A percentile compares a stretch with the other conserved stretches of the same genome.
Evolutionary conservation across 2,888 invertebrate genomes (phyloP).

Genomic region (Brachycybe producta): DNA sequence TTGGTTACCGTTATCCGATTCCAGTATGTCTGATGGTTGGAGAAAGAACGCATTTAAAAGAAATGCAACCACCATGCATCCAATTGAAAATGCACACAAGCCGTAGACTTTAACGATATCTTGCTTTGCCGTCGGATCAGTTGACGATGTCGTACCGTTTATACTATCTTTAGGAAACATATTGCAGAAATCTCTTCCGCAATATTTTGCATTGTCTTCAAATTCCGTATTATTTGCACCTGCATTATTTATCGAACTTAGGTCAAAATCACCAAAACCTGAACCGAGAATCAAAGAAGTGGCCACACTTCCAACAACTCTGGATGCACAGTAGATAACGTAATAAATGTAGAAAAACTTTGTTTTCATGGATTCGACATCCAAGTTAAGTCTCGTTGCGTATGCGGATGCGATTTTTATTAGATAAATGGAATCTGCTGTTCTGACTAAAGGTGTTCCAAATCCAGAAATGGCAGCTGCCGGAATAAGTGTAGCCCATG

Average conservation of each 20-base stretch:
- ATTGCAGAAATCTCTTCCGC: slow-evolving; percentile 9
- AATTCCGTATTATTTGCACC: neutral
- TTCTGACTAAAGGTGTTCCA: no score
- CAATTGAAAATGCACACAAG: slow-evolving; percentile 13
- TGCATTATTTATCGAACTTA: neutral
- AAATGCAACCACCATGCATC: neutral
- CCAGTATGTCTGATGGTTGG: neutral
- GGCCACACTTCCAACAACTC: slow-evolving; percentile 89
- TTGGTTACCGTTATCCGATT: neutral
- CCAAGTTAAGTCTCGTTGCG: no score
- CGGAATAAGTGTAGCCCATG: no score
- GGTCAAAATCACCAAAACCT: slow-evolving; percentile 7
- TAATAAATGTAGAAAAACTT: slow-evolving; percentile 98
- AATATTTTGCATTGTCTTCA: neutral
- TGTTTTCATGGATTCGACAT: slow-evolving; percentile 79
- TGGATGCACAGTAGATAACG: slow-evolving; percentile 93
- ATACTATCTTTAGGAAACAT: no score
- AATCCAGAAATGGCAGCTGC: no score
- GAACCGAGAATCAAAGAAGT: slow-evolving; percentile 45
- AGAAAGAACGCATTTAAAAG: slow-evolving; percentile 3
- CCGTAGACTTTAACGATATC: slow-evolving; percentile 1
- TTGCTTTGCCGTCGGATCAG: no score
- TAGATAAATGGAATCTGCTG: no score
- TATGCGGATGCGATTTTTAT: no score
- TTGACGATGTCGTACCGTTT: no score